Evolutionary conservation across 92 coral and sea anemone genomes (phyloP), one percentile per base, ranked within the genome.

Genomic region (Palythoa grandis): DNA sequence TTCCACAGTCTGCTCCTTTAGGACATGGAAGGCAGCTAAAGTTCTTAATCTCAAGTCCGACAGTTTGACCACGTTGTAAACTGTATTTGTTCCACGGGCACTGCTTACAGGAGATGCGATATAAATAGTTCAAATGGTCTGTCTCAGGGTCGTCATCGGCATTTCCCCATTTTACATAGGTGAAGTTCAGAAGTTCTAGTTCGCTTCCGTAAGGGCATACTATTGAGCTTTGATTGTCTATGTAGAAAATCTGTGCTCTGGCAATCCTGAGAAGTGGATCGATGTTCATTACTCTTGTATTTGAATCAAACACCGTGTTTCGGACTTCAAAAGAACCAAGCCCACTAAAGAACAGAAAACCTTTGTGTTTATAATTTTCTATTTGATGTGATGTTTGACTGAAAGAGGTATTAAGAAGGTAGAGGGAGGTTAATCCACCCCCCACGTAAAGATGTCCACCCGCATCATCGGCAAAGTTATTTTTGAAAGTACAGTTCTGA

Each of bases 111-210:
- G 82, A 76, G 7, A 76, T 20, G 47, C 82, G 82, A 58, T 76
- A 76, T 37, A 76, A 52, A 25, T 52, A 11, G 67, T 76, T 76
- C 47, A 76, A 13, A 7, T 8, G 60, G 39, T 74, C 79, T 11
- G 61, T 50, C 2, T 74, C 23, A 38, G 40, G 22, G 35, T 52
- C 17, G 35, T 23, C 17, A 8, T 74, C 79, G 11, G 35, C 50
- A 63, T 74, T 74, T 53, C 79, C 79, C 79, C 79, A 74, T 74
- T 52, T 74, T 11, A 74, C 79, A 47, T 74, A 74, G 63, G 79
- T 74, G 50, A 60, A 74, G 19, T 74, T 52, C 7, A 74, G 63
- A 52, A 76, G 24, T 65, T 53, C 52, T 11, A 76, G 65, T n/a
- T 22, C 23, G 39, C 80, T 76, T 76, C 80, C 80, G n/a, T 76